phyloP scores from a whole-genome alignment of 1,140 invertebrate species.

The Diachasmimorpha longicaudata region DNA sequence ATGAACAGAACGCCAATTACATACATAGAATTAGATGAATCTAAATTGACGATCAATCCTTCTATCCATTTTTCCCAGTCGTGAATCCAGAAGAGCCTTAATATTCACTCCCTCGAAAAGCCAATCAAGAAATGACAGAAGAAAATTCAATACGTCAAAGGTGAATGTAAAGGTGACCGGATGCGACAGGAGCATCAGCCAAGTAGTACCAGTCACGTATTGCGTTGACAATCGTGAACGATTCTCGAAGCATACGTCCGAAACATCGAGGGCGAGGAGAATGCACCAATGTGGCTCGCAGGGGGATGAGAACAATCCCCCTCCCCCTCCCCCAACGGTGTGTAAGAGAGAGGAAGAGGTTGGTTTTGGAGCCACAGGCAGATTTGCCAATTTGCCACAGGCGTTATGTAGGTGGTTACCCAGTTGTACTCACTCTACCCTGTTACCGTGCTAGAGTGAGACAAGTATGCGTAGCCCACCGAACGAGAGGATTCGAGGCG shows the following conservation, averaged over 20 bases:
- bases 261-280: not conserved
- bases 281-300: not conserved
- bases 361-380: constrained; percentile 32
- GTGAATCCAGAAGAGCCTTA: not conserved
- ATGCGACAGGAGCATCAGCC: not conserved
- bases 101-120: not conserved
- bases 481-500: constrained; percentile 47
- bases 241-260: not conserved
- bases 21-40: not conserved
- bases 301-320: not conserved
- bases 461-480: constrained; percentile 44
- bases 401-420: constrained; percentile 48
- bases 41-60: not conserved
- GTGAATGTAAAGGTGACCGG: not conserved
- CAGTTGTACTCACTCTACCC: constrained; percentile 29
- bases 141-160: not conserved
- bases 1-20: not conserved
- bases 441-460: constrained; percentile 13
- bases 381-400: constrained; percentile 53
- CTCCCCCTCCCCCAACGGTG: too few species aligned
- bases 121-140: not conserved
- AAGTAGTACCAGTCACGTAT: constrained; percentile 10
- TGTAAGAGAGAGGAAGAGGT: constrained; percentile 25
- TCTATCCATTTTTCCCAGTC: not conserved
- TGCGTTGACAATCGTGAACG: constrained; percentile 18